A percentile compares a stretch with the other conserved stretches of the same genome.
phyloP scores from a whole-genome alignment of 2,797 vertebrate species.

The Picus viridis region DNA sequence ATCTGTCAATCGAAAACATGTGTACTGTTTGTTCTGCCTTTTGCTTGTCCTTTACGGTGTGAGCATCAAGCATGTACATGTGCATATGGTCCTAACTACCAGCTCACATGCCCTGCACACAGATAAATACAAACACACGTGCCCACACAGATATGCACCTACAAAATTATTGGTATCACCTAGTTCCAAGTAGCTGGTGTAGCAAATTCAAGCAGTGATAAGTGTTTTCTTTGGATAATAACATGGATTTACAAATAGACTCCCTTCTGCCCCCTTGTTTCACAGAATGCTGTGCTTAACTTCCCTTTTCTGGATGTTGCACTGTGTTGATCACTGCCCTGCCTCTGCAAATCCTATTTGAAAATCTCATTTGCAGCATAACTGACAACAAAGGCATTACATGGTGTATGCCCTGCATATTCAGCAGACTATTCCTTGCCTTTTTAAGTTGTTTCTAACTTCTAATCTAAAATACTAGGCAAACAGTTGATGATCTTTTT shows the following conservation, averaged over 20 bases:
- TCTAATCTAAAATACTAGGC: slow-evolving; percentile 30
- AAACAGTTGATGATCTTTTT: slow-evolving; percentile 49
- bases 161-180: slow-evolving; percentile 53
- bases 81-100: not conserved
- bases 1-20: slow-evolving; percentile 8
- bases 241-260: slow-evolving; percentile 70
- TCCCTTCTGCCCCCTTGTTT: slow-evolving; percentile 72
- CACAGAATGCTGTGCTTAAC: slow-evolving; percentile 43
- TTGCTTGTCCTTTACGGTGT: slow-evolving; percentile 17
- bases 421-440: slow-evolving; percentile 40
- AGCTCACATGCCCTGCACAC: not conserved
- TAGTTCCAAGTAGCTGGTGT: slow-evolving; percentile 42
- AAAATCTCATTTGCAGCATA: slow-evolving; percentile 76
- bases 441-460: slow-evolving; percentile 67
- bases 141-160: not conserved
- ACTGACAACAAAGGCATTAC: slow-evolving; percentile 74
- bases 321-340: slow-evolving; percentile 56
- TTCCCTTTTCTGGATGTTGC: slow-evolving; percentile 53
- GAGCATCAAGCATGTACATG: not conserved
- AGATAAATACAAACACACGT: not conserved
- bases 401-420: slow-evolving; percentile 31
- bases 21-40: slow-evolving; percentile 42
- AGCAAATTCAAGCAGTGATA: slow-evolving; percentile 71
- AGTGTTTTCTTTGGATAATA: slow-evolving; percentile 70
- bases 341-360: slow-evolving; percentile 74